A percentile compares a stretch with the other conserved stretches of the same genome.
These are phyloP conservation scores for Bucorvus abyssinicus DNA, from an alignment of 2,797 vertebrate genomes.

Conservation along the genomic window DNA sequence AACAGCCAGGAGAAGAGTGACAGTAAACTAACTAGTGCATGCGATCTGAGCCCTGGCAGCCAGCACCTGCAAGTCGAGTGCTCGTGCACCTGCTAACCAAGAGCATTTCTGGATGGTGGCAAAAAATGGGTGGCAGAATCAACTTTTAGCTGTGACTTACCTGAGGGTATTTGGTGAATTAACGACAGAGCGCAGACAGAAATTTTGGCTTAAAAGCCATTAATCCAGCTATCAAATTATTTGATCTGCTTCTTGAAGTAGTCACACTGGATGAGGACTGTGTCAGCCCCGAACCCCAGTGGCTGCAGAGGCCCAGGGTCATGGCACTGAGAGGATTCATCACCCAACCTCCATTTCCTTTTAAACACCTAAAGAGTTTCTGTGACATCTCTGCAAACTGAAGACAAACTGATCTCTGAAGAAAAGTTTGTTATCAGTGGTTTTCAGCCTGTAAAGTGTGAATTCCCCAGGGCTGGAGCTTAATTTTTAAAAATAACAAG, in stretches of 20 bases:
- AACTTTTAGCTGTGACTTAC: background rate
- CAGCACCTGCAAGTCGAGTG: fast-evolving
- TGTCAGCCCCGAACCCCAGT: background rate
- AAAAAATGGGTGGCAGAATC: background rate
- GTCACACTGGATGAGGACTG: fast-evolving
- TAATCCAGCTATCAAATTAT: background rate
- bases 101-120: background rate
- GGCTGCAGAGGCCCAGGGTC: background rate
- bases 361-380: background rate
- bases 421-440: background rate
- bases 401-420: background rate
- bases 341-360: background rate
- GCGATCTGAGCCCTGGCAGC: background rate
- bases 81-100: background rate
- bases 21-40: background rate
- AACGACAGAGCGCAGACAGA: background rate
- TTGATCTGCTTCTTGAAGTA: background rate
- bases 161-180: background rate
- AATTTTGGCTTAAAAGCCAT: background rate
- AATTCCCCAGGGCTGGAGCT: background rate
- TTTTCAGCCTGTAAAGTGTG: background rate
- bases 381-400: background rate
- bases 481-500: background rate
- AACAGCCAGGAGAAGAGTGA: background rate
- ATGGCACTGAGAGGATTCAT: background rate